These are phyloP conservation scores for Murina feae DNA, from an alignment of 2,113 vertebrate genomes.

Conservation along the genomic window DNA sequence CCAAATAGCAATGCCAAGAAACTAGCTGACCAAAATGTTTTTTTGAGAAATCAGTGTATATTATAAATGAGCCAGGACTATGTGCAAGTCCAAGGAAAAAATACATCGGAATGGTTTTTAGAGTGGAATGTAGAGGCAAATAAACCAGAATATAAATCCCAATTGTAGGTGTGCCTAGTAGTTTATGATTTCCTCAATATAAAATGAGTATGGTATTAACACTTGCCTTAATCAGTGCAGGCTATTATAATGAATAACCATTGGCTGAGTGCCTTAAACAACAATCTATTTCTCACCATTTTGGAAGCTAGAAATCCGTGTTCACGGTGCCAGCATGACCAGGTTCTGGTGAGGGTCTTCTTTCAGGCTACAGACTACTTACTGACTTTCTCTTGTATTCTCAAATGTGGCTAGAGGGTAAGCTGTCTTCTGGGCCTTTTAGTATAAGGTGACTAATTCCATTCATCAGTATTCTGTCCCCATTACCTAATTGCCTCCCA, in stretches of 20 bases:
- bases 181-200: neutral
- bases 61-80: neutral
- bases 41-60: neutral
- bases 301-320: neutral
- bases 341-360: neutral
- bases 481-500: neutral
- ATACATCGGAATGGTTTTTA: neutral
- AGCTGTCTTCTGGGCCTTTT: neutral
- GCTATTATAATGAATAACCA: neutral
- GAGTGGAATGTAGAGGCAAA: neutral
- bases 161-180: neutral
- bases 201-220: neutral
- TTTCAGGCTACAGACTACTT: neutral
- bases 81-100: neutral
- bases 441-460: neutral
- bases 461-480: neutral
- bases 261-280: neutral
- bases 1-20: neutral
- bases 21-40: neutral
- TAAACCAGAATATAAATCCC: neutral
- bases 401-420: neutral
- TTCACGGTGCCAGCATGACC: neutral
- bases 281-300: neutral
- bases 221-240: neutral
- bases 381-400: neutral